These are phyloP conservation scores for Hoplodrina ambigua DNA, from an alignment of 2,888 invertebrate genomes.

Conservation along the genomic window DNA sequence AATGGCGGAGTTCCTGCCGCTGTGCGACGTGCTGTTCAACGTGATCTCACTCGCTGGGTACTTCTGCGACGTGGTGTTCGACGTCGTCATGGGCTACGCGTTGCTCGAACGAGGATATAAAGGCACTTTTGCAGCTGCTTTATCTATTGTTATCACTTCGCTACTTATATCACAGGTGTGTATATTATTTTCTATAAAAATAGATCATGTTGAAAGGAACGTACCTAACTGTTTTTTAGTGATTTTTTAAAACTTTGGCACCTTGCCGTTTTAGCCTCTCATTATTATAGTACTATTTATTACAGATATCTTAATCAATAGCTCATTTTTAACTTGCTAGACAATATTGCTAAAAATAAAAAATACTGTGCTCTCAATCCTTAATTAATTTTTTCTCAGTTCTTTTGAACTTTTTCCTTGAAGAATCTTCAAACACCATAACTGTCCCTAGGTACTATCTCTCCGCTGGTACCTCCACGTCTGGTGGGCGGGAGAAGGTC, in stretches of 20 bases:
- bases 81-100: slow-evolving; percentile 96
- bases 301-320: too few species aligned
- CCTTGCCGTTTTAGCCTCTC: slow-evolving; percentile 4
- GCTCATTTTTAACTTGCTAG: too few species aligned
- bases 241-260: neutral
- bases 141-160: slow-evolving; percentile 93
- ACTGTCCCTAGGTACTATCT: slow-evolving; percentile 90
- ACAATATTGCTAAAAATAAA: too few species aligned
- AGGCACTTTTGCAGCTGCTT: slow-evolving; percentile 92
- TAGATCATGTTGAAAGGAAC: slow-evolving; percentile 1
- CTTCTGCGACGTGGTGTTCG: slow-evolving; percentile 97
- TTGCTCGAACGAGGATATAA: slow-evolving; percentile 92
- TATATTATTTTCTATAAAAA: neutral
- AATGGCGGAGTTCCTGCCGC: slow-evolving; percentile 96
- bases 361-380: too few species aligned
- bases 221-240: neutral
- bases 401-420: neutral
- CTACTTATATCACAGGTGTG: slow-evolving; percentile 93
- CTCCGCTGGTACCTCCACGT: slow-evolving; percentile 93
- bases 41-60: slow-evolving; percentile 97
- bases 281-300: too few species aligned
- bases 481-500: slow-evolving; percentile 84
- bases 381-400: too few species aligned
- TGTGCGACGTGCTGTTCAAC: slow-evolving; percentile 97
- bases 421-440: neutral